Evolutionary conservation across 2,797 vertebrate genomes (phyloP), one percentile per base, ranked within the genome.

Genomic region (Oceanodroma leucorhoa): DNA sequence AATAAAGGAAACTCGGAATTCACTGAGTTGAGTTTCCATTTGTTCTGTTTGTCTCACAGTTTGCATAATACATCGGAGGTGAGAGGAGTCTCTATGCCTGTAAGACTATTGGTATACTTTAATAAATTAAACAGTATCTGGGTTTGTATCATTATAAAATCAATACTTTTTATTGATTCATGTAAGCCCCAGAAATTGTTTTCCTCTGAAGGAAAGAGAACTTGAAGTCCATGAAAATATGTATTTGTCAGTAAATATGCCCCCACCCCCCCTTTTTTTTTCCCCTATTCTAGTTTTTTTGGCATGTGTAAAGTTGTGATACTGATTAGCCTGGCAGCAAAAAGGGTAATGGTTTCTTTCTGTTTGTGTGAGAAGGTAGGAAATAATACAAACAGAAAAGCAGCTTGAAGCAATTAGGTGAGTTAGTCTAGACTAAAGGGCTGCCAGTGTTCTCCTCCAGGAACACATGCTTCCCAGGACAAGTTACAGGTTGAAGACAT

Each of bases 351-450:
- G 51, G 16, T 71, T 82, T 84, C 55, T 83, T 73, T 91, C 69
- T 78, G 26, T 41, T 61, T 51, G 62, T 89, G 67, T 75, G 70
- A 91, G 89, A 82, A 90, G 58, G 86, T 84, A 70, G 93, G 51
- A 91, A 95, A 91, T 90, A 89, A 87, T 64, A 46, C 67, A 86
- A 87, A 64, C 15, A 53, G 64, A 41, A 92, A 91, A 89, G 78
- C 94, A 93, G 30, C 90, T 87, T 85, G 87, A 82, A 66, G 70
- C 43, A 73, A 16, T 83, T 86, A 80, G 81, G 58, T 50, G 81
- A 93, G 54, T 79, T 94, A 75, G 36, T 26, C n/a, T 54, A 30
- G n/a, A 92, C 60, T 77, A 67, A 92, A 58, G 27, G 53, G 14
- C 79, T 92, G 57, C 40, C 43, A 69, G 19, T 10, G 5, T 62